A percentile compares a stretch with the other conserved stretches of the same genome.
Conservation (phyloP, 2,113 vertebrate species). For the Stomatorhinus ivindoensis region DNA sequence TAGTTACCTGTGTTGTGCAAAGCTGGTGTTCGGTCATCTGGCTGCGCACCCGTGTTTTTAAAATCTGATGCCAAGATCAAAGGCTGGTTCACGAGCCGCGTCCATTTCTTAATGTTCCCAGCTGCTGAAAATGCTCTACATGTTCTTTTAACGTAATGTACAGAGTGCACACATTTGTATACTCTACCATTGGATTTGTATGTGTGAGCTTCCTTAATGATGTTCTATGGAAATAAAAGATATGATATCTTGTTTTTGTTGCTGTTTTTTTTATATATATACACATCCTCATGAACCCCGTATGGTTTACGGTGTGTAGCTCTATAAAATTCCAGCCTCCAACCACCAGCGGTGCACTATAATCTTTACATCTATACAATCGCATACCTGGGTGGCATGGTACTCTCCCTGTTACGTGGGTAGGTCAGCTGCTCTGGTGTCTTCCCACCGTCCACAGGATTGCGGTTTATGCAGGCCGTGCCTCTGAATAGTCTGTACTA, state of each 20-base stretch:
- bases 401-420: not conserved
- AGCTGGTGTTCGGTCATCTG: not conserved
- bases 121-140: not conserved
- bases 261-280: not conserved
- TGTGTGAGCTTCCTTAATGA: not conserved
- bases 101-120: not conserved
- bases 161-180: conserved; percentile 3
- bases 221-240: conserved; percentile 18
- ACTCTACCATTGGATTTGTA: conserved; percentile 19
- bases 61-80: not conserved
- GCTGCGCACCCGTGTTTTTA: not conserved
- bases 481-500: not conserved
- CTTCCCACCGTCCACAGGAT: not conserved
- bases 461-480: not conserved
- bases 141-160: conserved; percentile 3
- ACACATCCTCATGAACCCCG: not conserved
- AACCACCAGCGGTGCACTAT: not conserved
- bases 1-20: not conserved
- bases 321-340: not conserved
- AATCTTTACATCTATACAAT: not conserved
- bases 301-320: not conserved
- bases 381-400: not conserved
- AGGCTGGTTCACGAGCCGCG: not conserved
- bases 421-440: not conserved
- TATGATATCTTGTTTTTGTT: not conserved